These are phyloP conservation scores for Channa striata DNA, from an alignment of 2,797 vertebrate genomes.

Conservation along the genomic window DNA sequence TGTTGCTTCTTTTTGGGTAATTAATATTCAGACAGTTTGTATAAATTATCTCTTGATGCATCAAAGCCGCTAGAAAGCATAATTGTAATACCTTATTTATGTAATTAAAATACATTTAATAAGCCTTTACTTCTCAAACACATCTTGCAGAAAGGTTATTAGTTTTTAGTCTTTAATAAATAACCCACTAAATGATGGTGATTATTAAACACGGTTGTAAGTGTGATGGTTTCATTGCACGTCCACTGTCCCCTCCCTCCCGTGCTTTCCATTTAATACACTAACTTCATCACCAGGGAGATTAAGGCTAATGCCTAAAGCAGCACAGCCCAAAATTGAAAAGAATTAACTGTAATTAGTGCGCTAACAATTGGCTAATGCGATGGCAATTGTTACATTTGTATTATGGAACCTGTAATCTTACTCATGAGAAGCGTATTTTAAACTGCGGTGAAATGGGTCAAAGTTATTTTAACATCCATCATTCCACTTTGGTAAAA, in stretches of 20 bases:
- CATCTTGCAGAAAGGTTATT: slow-evolving; percentile 40
- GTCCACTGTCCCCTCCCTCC: slow-evolving; percentile 71
- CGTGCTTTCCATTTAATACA: slow-evolving; percentile 74
- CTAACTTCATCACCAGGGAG: slow-evolving; percentile 82
- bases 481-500: slow-evolving; percentile 66
- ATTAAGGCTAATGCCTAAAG: slow-evolving; percentile 85
- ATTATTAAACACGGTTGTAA: slow-evolving; percentile 65
- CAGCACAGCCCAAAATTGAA: slow-evolving; percentile 81
- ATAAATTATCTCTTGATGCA: slow-evolving; percentile 2
- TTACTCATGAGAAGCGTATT: slow-evolving; percentile 71
- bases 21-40: background rate
- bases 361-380: slow-evolving; percentile 82
- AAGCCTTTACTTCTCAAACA: slow-evolving; percentile 23
- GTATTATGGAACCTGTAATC: slow-evolving; percentile 78
- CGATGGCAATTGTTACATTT: slow-evolving; percentile 76
- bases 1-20: background rate
- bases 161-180: slow-evolving; percentile 46
- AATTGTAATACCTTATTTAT: slow-evolving; percentile 5
- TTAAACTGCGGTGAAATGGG: slow-evolving; percentile 56
- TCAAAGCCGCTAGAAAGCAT: slow-evolving; percentile 23
- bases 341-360: slow-evolving; percentile 87
- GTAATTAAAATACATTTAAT: slow-evolving; percentile 25
- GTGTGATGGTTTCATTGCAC: slow-evolving; percentile 71
- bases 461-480: slow-evolving; percentile 60
- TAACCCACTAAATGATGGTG: slow-evolving; percentile 47